Evolutionary conservation across 2,113 vertebrate species (phyloP).

Genomic region (Probosciger aterrimus): DNA sequence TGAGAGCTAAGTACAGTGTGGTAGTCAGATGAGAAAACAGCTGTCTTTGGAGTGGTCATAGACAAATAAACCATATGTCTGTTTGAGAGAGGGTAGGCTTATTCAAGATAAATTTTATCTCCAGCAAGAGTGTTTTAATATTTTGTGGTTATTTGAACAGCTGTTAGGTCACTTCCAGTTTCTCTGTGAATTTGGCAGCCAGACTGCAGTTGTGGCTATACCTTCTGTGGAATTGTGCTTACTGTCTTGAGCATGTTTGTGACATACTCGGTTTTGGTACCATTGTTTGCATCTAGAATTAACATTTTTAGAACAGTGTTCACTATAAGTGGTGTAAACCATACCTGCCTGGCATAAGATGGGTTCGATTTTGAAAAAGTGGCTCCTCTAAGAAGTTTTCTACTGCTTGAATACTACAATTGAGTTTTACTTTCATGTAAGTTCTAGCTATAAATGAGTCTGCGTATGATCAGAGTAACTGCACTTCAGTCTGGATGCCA

Average conservation of each 20-base stretch:
- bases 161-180: conserved; percentile 71
- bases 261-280: neutral
- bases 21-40: conserved; percentile 59
- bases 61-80: conserved; percentile 59
- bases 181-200: conserved; percentile 63
- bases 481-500: neutral
- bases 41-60: conserved; percentile 55
- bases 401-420: neutral
- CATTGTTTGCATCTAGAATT: neutral
- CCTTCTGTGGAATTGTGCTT: neutral
- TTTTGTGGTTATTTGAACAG: conserved; percentile 75
- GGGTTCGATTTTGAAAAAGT: neutral
- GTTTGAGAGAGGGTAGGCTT: conserved; percentile 43
- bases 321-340: fast-evolving
- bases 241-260: neutral
- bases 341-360: fast-evolving
- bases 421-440: neutral
- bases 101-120: conserved; percentile 66
- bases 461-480: neutral
- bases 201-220: conserved; percentile 41
- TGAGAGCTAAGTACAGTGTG: conserved; percentile 32
- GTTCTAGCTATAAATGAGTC: neutral
- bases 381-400: neutral
- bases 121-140: conserved; percentile 64
- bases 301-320: neutral